phyloP scores from a whole-genome alignment of 2,888 invertebrate genomes.

The Noctuana brunneofusca region DNA sequence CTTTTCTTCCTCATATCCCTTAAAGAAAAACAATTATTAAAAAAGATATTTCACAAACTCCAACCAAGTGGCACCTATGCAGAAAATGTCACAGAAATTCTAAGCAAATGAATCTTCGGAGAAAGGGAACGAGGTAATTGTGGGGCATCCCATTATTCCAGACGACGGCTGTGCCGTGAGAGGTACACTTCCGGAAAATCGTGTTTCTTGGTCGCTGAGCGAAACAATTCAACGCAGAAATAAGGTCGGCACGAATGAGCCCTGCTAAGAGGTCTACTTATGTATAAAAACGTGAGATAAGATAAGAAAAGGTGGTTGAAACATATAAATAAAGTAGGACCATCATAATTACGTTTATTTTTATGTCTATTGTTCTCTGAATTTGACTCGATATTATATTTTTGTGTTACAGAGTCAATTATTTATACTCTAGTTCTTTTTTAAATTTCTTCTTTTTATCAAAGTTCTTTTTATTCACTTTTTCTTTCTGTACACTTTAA shows the following conservation, averaged over 20 bases:
- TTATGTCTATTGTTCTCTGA: too few relatives aligned
- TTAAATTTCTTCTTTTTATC: too few relatives aligned
- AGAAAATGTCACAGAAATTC: not conserved
- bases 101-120: not conserved
- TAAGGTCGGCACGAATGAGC: slow-evolving; percentile 16
- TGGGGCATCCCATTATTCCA: slow-evolving; percentile 29
- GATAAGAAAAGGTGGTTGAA: too few relatives aligned
- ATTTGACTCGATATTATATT: too few relatives aligned
- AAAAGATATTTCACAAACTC: not conserved
- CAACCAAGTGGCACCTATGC: not conserved
- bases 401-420: too few relatives aligned
- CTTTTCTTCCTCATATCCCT: too few relatives aligned
- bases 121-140: slow-evolving; percentile 15
- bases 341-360: too few relatives aligned
- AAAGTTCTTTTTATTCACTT: too few relatives aligned
- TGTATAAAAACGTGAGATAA: not conserved
- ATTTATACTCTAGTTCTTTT: too few relatives aligned
- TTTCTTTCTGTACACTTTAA: too few relatives aligned
- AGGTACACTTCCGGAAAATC: slow-evolving; percentile 29
- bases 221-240: slow-evolving; percentile 27
- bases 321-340: too few relatives aligned
- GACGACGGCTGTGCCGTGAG: slow-evolving; percentile 21
- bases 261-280: not conserved
- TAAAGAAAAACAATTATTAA: not conserved
- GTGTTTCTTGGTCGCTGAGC: slow-evolving; percentile 31